These are phyloP conservation scores for Onychostruthus taczanowskii DNA, from an alignment of 2,113 vertebrate genomes.

Conservation along the genomic window DNA sequence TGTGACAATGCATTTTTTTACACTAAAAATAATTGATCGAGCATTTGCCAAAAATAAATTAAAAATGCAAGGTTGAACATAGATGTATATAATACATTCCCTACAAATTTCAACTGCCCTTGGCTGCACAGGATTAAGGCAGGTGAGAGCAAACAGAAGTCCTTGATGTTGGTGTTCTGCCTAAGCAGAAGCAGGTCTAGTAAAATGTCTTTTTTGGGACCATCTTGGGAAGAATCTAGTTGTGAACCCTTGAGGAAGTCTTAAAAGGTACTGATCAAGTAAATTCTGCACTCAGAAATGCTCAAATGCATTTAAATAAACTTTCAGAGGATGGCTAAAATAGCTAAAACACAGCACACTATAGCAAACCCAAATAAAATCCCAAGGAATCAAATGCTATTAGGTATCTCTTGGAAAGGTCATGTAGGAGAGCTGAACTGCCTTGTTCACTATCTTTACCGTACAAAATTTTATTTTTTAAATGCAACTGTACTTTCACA, in stretches of 20 bases:
- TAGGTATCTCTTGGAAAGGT: background rate
- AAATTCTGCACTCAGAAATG: background rate
- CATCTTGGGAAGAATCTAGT: background rate
- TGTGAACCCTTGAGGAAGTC: background rate
- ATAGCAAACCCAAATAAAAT: background rate
- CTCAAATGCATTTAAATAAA: background rate
- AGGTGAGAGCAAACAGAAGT: background rate
- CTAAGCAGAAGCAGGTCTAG: background rate
- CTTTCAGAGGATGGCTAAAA: background rate
- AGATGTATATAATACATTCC: background rate
- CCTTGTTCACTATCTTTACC: background rate
- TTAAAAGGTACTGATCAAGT: background rate
- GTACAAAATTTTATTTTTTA: background rate
- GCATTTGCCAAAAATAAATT: background rate
- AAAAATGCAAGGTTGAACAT: background rate
- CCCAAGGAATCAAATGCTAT: background rate
- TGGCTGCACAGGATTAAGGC: background rate
- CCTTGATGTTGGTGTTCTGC: background rate
- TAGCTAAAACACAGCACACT: background rate
- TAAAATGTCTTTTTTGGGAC: background rate
- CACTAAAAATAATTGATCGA: background rate
- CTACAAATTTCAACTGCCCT: background rate
- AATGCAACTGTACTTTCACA: slow-evolving; percentile 63
- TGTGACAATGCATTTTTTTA: background rate
- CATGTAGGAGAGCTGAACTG: background rate